Percentiles rank a stretch among this genome's conserved stretches.
Conservation (phyloP, 1,140 invertebrate species). For the Nilaparvata lugens region DNA sequence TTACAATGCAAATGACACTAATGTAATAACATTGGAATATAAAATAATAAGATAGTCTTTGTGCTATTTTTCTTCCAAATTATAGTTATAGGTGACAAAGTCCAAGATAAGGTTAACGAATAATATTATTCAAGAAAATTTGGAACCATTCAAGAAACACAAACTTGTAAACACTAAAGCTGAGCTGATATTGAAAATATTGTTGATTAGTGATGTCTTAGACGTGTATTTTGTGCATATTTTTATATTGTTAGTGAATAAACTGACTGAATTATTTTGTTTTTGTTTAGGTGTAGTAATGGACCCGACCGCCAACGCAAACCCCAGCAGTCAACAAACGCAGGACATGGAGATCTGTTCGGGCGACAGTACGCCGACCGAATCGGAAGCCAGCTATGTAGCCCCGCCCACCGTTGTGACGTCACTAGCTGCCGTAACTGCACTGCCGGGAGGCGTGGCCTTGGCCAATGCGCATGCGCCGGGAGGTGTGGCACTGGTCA, state of each 20-base stretch:
- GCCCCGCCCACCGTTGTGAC: slow-evolving; percentile 24
- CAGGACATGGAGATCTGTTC: slow-evolving; percentile 82
- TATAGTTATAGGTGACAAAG: too few species aligned
- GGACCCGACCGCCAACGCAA: not conserved
- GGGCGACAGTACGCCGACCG: slow-evolving; percentile 67
- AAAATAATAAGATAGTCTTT: too few species aligned
- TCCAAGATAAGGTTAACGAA: too few species aligned
- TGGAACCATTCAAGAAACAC: too few species aligned
- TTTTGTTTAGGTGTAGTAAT: not conserved
- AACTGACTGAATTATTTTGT: not conserved
- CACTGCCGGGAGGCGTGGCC: slow-evolving; percentile 9
- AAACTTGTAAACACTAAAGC: too few species aligned
- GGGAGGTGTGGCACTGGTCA: not conserved
- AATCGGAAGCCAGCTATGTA: slow-evolving; percentile 48
- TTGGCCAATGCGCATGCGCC: slow-evolving; percentile 9
- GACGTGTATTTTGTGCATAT: too few species aligned
- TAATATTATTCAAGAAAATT: too few species aligned
- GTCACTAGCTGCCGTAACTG: slow-evolving; percentile 13
- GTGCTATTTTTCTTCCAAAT: too few species aligned
- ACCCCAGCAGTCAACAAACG: slow-evolving; percentile 24
- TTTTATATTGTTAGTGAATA: not conserved
- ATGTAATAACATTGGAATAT: too few species aligned
- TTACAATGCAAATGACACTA: too few species aligned
- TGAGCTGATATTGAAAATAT: too few species aligned
- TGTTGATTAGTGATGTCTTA: too few species aligned